phyloP scores from a whole-genome alignment of 2,113 vertebrate species.

The Hippocampus barbouri region DNA sequence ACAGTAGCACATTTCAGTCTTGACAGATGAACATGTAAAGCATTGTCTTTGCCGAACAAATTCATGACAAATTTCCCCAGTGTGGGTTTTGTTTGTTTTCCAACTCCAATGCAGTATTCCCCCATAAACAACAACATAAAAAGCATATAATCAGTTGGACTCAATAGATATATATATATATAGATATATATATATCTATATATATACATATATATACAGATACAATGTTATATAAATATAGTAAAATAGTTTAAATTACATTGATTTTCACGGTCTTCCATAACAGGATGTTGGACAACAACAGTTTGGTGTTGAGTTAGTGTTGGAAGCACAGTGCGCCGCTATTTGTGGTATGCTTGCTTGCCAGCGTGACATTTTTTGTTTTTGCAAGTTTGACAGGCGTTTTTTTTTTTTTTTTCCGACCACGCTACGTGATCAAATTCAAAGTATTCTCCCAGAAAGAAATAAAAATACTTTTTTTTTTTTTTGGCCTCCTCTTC shows the following conservation, averaged over 20 bases:
- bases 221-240: slow-evolving; percentile 90
- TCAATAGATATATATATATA: slow-evolving; percentile 75
- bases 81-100: slow-evolving; percentile 34
- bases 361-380: slow-evolving; percentile 12
- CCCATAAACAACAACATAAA: slow-evolving; percentile 9
- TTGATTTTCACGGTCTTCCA: slow-evolving; percentile 80
- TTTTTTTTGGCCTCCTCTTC: slow-evolving; percentile 24
- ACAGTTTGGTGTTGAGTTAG: slow-evolving; percentile 71
- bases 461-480: slow-evolving; percentile 39
- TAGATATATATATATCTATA: slow-evolving; percentile 61
- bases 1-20: slow-evolving; percentile 30
- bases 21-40: slow-evolving; percentile 25
- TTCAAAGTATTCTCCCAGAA: slow-evolving; percentile 58
- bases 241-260: slow-evolving; percentile 97
- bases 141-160: slow-evolving; percentile 73
- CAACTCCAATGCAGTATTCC: slow-evolving; percentile 43
- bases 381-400: slow-evolving; percentile 59
- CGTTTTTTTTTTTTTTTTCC: slow-evolving; percentile 26
- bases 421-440: slow-evolving; percentile 63
- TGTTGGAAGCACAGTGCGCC: slow-evolving; percentile 82
- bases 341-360: slow-evolving; percentile 14
- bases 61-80: slow-evolving; percentile 37
- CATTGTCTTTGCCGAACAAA: slow-evolving; percentile 18
- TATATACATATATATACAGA: slow-evolving; percentile 62
- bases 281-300: slow-evolving; percentile 90